Evolutionary conservation across 64 coral and sea anemone species (phyloP).

Genomic region (Acropora yongei): DNA sequence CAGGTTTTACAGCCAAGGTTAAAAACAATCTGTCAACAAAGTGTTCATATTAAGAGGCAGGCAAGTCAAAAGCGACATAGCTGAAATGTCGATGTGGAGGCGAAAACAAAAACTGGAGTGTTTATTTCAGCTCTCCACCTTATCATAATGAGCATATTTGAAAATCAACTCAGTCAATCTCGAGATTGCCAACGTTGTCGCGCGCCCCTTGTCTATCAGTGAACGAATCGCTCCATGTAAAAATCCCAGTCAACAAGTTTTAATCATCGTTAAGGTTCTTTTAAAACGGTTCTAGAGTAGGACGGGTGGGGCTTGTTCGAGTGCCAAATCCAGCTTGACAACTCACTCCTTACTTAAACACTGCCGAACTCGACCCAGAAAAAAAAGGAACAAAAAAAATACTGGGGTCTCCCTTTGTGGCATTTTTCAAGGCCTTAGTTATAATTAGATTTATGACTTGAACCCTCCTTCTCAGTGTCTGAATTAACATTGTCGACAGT

Average conservation of each 20-base stretch:
- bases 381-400: not conserved
- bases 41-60: not conserved
- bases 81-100: not conserved
- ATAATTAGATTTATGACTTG: too few species aligned
- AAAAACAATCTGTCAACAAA: not conserved
- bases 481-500: not conserved
- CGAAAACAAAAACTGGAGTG: not conserved
- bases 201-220: not conserved
- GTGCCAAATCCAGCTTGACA: too few species aligned
- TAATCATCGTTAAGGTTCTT: too few species aligned
- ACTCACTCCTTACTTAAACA: too few species aligned
- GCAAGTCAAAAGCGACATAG: not conserved
- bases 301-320: too few species aligned
- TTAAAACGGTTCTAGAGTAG: too few species aligned
- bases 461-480: too few species aligned
- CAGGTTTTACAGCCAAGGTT: not conserved
- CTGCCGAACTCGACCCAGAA: too few species aligned
- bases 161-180: not conserved
- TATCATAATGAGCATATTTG: constrained; percentile 24
- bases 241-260: too few species aligned
- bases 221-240: too few species aligned
- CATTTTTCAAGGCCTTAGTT: too few species aligned
- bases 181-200: not conserved
- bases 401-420: too few species aligned
- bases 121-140: not conserved